phyloP scores from a whole-genome alignment of 2,888 invertebrate genomes.

The Pocota personata region DNA sequence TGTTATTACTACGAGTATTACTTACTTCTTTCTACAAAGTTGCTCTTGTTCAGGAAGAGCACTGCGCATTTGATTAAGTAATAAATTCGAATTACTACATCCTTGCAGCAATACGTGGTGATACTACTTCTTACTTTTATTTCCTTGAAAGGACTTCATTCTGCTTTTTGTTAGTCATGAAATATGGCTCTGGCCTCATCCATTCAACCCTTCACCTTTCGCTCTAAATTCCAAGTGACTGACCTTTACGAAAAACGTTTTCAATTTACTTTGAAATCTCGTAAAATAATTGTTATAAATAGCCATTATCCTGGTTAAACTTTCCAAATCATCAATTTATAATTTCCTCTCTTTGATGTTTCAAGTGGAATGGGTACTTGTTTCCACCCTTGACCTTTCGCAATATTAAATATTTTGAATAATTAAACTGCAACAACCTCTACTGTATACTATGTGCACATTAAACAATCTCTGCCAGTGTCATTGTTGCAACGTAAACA shows the following conservation, averaged over 20 bases:
- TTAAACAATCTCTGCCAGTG: slow-evolving; percentile 35
- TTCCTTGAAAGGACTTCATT: background rate
- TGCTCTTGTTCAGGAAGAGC: background rate
- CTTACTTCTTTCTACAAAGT: background rate
- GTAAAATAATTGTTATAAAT: background rate
- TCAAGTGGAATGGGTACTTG: slow-evolving; percentile 2
- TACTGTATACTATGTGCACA: slow-evolving; percentile 21
- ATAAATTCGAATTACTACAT: background rate
- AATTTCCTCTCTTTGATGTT: slow-evolving; percentile 19
- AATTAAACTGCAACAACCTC: slow-evolving; percentile 44
- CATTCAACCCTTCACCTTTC: no score
- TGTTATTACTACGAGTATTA: background rate
- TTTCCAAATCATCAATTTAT: slow-evolving; percentile 26
- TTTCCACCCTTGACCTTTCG: slow-evolving; percentile 50
- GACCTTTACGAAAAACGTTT: no score
- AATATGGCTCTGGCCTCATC: no score
- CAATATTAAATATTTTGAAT: slow-evolving; percentile 62
- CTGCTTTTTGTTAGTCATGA: no score
- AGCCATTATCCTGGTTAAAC: background rate
- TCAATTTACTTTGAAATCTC: background rate
- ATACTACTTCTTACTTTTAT: background rate
- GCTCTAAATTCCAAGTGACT: no score
- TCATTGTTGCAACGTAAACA: slow-evolving; percentile 18
- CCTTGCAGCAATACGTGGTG: no score
- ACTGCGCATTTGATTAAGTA: background rate